Base-by-base conservation (phyloP, 37 sponge, comb jelly and placozoan genomes). In the Amphimedon queenslandica region DNA sequence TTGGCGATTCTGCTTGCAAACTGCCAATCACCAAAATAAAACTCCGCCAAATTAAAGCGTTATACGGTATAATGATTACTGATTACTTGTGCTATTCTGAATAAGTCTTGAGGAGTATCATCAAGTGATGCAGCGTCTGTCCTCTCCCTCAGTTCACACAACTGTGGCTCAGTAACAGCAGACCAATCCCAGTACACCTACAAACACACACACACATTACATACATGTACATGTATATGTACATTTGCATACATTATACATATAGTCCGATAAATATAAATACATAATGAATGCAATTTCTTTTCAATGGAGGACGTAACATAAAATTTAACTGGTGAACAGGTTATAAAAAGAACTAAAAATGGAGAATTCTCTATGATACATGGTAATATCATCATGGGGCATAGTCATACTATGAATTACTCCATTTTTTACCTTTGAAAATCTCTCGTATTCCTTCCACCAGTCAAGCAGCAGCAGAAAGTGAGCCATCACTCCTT, bases 391-490 rank as follows among this genome's bases (percentile, higher is more conserved):
- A n/a, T n/a, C n/a, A n/a, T n/a, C n/a, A n/a, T n/a, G n/a, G n/a
- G n/a, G n/a, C n/a, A n/a, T n/a, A n/a, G n/a, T n/a, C n/a, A n/a
- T n/a, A n/a, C n/a, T n/a, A n/a, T n/a, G n/a, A n/a, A n/a, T n/a
- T n/a, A n/a, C n/a, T n/a, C n/a, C n/a, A n/a, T n/a, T n/a, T 47
- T 8, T 47, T 13, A 47, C 53, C 53, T 47, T 13, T 18, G 8
- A 13, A 47, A 18, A 18, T 47, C 13, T 38, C 2, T 71, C 6
- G 47, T 55, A 84, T 68, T 77, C 77, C 39, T 30, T 77, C 84
- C 84, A 84, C 73, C 71, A 71, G 51, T 70, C 67, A 18, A 84
- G 70, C 58, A 84, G 34, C 38, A 70, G 77, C 57, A 60, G 55
- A 10, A 77, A 61, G 2, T 71, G 65, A 6, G 30, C 39, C 2